Evolutionary conservation across 2,113 vertebrate species (phyloP), one percentile per base, ranked within the genome.

Genomic region (Vulpes ferrilata): DNA sequence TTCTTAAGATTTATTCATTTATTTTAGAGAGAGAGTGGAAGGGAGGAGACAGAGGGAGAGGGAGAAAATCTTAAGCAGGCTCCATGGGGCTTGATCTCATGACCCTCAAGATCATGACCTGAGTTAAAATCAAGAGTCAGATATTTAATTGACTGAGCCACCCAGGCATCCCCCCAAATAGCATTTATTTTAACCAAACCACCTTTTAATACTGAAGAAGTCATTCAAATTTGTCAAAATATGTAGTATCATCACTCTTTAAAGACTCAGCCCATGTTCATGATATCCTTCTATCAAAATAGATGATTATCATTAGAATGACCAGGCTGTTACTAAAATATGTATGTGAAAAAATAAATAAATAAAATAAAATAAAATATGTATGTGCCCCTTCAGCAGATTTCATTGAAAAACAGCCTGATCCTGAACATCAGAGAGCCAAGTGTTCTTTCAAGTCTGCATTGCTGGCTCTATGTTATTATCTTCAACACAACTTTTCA

Each of bases 161-260:
- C 60, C 3, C 23, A 25, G 23, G 60, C 1, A 23, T 43, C 43
- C 60, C 60, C 60, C 60, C 60, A 62, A 62, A 73, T 92, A 19
- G 0, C 0, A 3, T 25, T 59, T 7, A 22, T 78, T 10, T 51
- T 4, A 12, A 80, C 43, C 22, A 32, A 81, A 60, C 0, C 8
- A 30, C 0, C 1, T 48, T 53, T 59, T 0, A 0, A 32, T 4
- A 65, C 6, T 1, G 17, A 74, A 84, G 5, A 8, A 94, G 4
- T 5, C 79, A 7, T 7, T 5, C 15, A 16, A 19, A 81, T 79
- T 19, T 80, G 16, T 17, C n/a, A 80, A 43, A 22, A 73, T 0
- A 3, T 9, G n/a, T 85, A 64, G 38, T 8, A 30, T 60, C 62
- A 12, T 1, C 59, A 55, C 88, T 55, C 55, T 74, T 65, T 89